Conservation (phyloP, 2,888 invertebrate species). For the Argyresthia goedartella region DNA sequence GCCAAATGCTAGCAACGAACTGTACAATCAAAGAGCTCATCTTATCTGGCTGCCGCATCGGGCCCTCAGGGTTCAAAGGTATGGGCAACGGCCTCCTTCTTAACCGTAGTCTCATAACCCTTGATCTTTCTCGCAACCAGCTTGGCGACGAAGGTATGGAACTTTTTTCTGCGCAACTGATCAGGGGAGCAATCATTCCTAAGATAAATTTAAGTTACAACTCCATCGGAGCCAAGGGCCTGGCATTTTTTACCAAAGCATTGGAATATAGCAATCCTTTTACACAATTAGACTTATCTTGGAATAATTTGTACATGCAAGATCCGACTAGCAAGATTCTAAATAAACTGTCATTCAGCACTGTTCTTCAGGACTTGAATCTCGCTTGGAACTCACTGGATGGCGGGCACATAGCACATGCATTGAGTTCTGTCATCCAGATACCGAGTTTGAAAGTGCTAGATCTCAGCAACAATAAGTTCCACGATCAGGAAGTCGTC, state of each 20-base stretch:
- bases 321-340: conserved; percentile 1
- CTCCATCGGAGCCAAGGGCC: neutral
- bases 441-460: conserved; percentile 1
- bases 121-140: conserved; percentile 25
- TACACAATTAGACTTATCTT: conserved; percentile 17
- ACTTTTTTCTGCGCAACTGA: conserved; percentile 15
- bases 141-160: conserved; percentile 22
- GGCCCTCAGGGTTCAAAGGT: conserved; percentile 17
- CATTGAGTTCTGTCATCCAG: conserved; percentile 1
- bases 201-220: conserved; percentile 8
- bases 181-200: neutral
- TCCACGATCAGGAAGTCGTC: neutral
- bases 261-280: neutral
- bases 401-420: conserved; percentile 2
- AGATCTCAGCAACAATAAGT: conserved; percentile 7
- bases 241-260: neutral
- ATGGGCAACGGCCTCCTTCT: conserved; percentile 16
- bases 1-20: conserved; percentile 24
- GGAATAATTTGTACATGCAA: conserved; percentile 23
- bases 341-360: conserved; percentile 2
- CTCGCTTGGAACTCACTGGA: conserved; percentile 8
- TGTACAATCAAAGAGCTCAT: conserved; percentile 21
- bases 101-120: conserved; percentile 13
- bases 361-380: conserved; percentile 4
- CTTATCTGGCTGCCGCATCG: conserved; percentile 26